These are phyloP conservation scores for Adelges cooleyi DNA, from an alignment of 1,140 invertebrate genomes.

Conservation along the genomic window DNA sequence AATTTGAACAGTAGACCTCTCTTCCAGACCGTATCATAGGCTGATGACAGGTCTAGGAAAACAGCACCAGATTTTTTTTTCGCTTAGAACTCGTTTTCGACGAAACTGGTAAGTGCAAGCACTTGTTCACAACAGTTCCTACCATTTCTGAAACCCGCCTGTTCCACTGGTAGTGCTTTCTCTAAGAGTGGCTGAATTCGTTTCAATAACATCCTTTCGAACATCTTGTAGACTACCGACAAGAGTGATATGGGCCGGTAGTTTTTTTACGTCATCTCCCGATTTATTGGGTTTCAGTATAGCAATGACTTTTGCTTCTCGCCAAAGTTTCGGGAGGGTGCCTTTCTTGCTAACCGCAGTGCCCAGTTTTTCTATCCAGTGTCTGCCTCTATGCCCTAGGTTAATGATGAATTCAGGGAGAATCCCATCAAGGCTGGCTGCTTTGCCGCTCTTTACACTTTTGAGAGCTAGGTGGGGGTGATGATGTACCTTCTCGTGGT, in stretches of 20 bases:
- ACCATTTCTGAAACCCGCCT: no score
- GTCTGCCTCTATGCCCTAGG: no score
- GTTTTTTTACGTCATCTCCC: not conserved
- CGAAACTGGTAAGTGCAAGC: not conserved
- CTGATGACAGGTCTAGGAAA: not conserved
- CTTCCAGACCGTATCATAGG: not conserved
- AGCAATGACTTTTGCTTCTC: not conserved
- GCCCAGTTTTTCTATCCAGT: not conserved
- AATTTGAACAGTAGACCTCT: conserved; percentile 13
- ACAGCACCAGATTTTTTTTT: not conserved
- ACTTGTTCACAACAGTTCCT: not conserved
- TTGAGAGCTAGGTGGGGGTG: not conserved
- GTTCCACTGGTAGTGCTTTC: not conserved
- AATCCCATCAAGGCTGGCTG: not conserved
- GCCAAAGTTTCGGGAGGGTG: not conserved
- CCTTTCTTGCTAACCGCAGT: not conserved
- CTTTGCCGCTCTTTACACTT: not conserved
- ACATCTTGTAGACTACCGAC: conserved; percentile 11
- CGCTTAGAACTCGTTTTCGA: no score
- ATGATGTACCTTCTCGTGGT: not conserved
- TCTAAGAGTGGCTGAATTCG: not conserved
- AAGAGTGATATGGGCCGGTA: conserved; percentile 18
- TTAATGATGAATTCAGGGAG: not conserved
- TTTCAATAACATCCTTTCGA: conserved; percentile 10
- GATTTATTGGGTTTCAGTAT: not conserved